A percentile compares a stretch with the other conserved stretches of the same genome.
Conservation (phyloP, 2,113 vertebrate genomes). For the Gnathonemus echidnorhynchus region DNA sequence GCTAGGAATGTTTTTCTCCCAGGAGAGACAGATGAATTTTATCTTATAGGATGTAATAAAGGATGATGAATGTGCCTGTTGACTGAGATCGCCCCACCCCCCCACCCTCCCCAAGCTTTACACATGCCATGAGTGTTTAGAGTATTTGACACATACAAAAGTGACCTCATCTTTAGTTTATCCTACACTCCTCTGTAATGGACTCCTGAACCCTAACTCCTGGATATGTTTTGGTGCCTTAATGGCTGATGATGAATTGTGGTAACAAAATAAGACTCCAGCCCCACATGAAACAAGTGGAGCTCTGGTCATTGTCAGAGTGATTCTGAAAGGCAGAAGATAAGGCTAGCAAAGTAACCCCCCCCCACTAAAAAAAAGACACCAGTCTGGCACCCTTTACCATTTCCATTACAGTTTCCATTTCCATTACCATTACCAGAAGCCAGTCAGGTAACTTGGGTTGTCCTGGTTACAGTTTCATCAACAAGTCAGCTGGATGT, state of each 20-base stretch:
- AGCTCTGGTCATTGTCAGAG: neutral
- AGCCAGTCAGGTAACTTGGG: neutral
- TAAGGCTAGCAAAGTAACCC: neutral
- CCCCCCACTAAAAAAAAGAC: neutral
- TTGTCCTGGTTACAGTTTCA: neutral
- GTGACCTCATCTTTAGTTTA: neutral
- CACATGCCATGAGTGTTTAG: neutral
- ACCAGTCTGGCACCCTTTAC: neutral
- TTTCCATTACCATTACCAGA: no score
- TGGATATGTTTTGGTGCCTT: neutral
- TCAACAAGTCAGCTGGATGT: neutral
- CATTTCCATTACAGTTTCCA: neutral
- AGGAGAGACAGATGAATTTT: neutral
- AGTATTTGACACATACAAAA: neutral
- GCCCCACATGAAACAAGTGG: neutral
- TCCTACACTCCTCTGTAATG: neutral
- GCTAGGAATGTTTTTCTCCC: neutral
- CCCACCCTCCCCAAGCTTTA: neutral
- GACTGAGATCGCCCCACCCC: neutral
- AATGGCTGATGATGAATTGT: neutral
- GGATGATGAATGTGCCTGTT: neutral
- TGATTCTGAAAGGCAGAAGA: neutral
- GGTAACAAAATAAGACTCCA: neutral
- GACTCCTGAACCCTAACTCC: neutral
- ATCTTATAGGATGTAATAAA: neutral